Conservation (phyloP, 2,797 vertebrate genomes). For the Numenius phaeopus region DNA sequence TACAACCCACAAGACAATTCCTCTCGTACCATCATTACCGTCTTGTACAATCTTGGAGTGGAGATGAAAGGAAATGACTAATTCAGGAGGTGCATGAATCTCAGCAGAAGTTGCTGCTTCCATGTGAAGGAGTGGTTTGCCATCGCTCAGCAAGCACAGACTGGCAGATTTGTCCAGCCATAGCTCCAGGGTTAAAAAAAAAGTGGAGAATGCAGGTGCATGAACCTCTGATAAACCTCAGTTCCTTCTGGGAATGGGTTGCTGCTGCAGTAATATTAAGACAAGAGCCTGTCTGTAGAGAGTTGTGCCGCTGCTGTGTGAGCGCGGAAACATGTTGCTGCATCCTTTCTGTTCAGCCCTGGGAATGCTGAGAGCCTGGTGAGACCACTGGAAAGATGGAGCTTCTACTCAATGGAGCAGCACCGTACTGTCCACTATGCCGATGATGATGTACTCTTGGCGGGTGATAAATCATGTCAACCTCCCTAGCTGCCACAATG, state of each 20-base stretch:
- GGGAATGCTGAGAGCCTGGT: not conserved
- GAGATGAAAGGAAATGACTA: slow-evolving; percentile 19
- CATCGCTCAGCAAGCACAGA: not conserved
- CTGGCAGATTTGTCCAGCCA: not conserved
- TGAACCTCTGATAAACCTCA: not conserved
- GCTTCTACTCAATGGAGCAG: not conserved
- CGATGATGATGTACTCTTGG: not conserved
- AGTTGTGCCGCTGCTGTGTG: not conserved
- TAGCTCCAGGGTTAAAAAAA: not conserved
- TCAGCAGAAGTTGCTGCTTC: not conserved
- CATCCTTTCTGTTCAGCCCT: not conserved
- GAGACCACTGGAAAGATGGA: not conserved
- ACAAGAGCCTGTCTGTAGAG: not conserved
- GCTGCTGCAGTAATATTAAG: not conserved
- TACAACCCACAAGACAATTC: slow-evolving; percentile 12
- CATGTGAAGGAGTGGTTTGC: not conserved
- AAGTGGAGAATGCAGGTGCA: not conserved
- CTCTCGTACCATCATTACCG: not conserved
- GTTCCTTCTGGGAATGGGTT: not conserved
- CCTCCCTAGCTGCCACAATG: not conserved
- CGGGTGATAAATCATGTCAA: not conserved
- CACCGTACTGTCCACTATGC: not conserved
- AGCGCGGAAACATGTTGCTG: not conserved
- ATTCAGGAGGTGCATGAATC: not conserved
- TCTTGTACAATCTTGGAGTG: not conserved